phyloP scores from a whole-genome alignment of 2,797 vertebrate species.

The Lagocephalus sceleratus region DNA sequence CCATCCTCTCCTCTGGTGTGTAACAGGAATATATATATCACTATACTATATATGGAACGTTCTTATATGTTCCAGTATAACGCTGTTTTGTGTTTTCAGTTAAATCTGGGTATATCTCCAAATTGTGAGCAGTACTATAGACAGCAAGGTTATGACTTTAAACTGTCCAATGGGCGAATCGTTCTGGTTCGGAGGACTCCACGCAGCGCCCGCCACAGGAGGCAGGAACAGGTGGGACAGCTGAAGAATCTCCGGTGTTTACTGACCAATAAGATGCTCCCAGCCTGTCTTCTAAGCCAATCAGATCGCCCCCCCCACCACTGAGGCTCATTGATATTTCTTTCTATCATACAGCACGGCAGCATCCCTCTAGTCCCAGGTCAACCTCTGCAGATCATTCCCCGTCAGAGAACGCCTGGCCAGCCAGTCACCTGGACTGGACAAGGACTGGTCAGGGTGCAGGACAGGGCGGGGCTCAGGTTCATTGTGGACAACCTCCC shows the following conservation, averaged over 20 bases:
- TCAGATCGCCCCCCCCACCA: background rate
- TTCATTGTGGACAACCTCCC: slow-evolving; percentile 80
- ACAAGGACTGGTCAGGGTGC: slow-evolving; percentile 77
- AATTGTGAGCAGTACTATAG: slow-evolving; percentile 81
- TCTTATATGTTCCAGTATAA: background rate
- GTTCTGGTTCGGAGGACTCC: slow-evolving; percentile 75
- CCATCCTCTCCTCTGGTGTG: slow-evolving; percentile 67
- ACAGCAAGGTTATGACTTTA: slow-evolving; percentile 81
- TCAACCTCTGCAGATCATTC: slow-evolving; percentile 60
- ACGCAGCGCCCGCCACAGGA: slow-evolving; percentile 32
- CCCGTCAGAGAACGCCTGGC: slow-evolving; percentile 61
- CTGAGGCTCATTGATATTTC: background rate
- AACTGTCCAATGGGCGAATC: slow-evolving; percentile 76
- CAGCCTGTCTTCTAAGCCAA: background rate
- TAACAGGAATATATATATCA: slow-evolving; percentile 10
- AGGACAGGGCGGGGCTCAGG: slow-evolving; percentile 76
- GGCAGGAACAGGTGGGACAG: slow-evolving; percentile 53
- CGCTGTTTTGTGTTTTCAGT: slow-evolving; percentile 46
- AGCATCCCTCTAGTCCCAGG: slow-evolving; percentile 53
- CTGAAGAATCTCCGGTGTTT: background rate
- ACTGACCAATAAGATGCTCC: background rate
- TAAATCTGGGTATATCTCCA: slow-evolving; percentile 68
- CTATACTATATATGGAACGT: background rate
- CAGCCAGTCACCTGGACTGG: slow-evolving; percentile 79
- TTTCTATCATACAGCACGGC: slow-evolving; percentile 43